Conservation (phyloP, 2,113 vertebrate genomes). For the Marmota flaviventris region DNA sequence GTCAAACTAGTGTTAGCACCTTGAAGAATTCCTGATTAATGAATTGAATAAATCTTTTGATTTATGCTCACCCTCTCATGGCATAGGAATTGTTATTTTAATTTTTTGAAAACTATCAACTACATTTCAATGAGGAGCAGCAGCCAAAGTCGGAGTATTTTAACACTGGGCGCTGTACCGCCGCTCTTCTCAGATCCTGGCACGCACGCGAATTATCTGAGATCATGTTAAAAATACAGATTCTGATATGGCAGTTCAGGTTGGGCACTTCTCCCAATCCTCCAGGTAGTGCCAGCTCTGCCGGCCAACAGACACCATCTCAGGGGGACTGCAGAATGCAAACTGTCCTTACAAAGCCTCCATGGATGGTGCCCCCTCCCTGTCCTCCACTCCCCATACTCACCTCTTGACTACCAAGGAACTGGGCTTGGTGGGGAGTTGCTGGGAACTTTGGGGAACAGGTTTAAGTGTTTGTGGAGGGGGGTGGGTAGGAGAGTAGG, state of each 20-base stretch:
- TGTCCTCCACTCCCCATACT: neutral
- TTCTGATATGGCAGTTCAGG: neutral
- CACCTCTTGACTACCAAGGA: neutral
- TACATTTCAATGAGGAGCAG: neutral
- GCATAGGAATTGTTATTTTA: neutral
- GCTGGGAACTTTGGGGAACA: neutral
- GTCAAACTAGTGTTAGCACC: neutral
- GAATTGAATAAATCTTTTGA: neutral
- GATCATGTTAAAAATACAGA: neutral
- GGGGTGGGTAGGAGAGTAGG: neutral
- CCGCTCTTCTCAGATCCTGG: neutral
- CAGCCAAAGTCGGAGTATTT: neutral
- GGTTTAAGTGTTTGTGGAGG: neutral
- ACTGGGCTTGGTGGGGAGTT: neutral
- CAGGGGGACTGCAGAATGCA: neutral
- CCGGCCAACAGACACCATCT: neutral
- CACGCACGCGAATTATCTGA: neutral
- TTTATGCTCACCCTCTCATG: neutral
- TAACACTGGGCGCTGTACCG: neutral
- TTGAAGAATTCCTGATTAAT: neutral
- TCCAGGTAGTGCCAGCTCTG: neutral
- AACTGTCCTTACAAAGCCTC: neutral
- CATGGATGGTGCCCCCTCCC: neutral
- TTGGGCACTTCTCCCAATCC: neutral
- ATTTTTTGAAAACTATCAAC: neutral